Conservation (phyloP, 2,113 vertebrate species). For the Chaetodon auriga region DNA sequence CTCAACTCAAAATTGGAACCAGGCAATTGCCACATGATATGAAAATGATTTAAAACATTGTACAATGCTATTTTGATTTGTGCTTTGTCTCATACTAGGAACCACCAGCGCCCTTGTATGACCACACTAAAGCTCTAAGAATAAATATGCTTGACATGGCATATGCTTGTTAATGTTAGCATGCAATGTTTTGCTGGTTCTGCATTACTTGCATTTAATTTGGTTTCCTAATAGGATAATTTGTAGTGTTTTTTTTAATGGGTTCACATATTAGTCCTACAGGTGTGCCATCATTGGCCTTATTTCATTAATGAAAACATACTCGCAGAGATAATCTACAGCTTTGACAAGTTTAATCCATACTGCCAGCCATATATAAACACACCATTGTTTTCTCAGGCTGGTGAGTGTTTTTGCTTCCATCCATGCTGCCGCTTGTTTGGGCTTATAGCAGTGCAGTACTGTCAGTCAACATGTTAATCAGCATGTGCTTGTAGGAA, state of each 20-base stretch:
- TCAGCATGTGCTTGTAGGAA: not conserved
- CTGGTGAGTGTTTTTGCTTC: conserved; percentile 4
- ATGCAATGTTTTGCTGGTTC: not conserved
- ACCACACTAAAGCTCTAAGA: conserved; percentile 26
- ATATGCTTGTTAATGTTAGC: conserved; percentile 29
- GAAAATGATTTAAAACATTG: conserved; percentile 34
- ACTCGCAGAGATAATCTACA: not conserved
- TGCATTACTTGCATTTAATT: conserved; percentile 23
- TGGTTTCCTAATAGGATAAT: not conserved
- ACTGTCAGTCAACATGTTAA: not conserved
- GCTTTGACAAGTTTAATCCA: not conserved
- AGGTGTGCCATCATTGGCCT: not conserved
- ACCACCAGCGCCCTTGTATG: conserved; percentile 40
- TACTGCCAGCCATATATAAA: not conserved
- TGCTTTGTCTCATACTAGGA: conserved; percentile 63
- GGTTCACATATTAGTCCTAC: conserved; percentile 4
- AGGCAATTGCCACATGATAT: not conserved
- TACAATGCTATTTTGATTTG: conserved; percentile 12
- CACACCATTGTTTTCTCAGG: not conserved
- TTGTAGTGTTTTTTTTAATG: conserved; percentile 1
- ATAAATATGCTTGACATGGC: conserved; percentile 27
- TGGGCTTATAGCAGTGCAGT: not conserved
- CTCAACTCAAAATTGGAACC: not conserved
- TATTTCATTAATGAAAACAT: not conserved
- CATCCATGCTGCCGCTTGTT: not conserved